Conservation (phyloP, 2,113 vertebrate genomes). For the Podarcis raffonei region DNA sequence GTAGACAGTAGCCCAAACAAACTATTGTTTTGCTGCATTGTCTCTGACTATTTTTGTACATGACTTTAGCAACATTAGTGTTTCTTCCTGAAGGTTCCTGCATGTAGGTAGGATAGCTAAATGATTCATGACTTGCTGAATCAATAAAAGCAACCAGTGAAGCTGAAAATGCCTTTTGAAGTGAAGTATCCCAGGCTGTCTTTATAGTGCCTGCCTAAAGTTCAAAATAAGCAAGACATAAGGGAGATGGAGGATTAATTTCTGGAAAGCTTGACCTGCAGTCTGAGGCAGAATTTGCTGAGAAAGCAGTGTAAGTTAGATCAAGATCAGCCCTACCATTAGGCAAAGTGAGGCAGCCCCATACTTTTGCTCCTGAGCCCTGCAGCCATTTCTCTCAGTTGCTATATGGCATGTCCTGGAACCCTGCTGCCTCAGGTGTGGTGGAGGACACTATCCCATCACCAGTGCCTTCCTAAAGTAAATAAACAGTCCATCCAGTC, state of each 20-base stretch:
- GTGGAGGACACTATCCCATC: too few relatives aligned
- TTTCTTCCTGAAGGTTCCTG: slow-evolving; percentile 58
- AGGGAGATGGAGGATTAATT: slow-evolving; percentile 51
- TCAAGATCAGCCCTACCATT: too few relatives aligned
- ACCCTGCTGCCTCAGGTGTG: too few relatives aligned
- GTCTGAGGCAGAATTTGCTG: slow-evolving; percentile 47
- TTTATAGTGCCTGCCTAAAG: slow-evolving; percentile 42
- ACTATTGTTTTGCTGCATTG: slow-evolving; percentile 53
- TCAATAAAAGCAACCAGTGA: slow-evolving; percentile 63
- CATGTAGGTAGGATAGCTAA: slow-evolving; percentile 65
- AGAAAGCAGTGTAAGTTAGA: slow-evolving; percentile 38
- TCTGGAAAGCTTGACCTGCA: slow-evolving; percentile 38
- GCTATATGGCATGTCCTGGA: too few relatives aligned
- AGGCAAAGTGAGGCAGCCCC: too few relatives aligned
- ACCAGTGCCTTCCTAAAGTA: too few relatives aligned
- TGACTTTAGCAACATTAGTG: slow-evolving; percentile 60
- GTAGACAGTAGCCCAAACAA: slow-evolving; percentile 58
- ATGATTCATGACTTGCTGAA: slow-evolving; percentile 71
- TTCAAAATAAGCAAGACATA: slow-evolving; percentile 50
- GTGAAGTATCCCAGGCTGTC: slow-evolving; percentile 45
- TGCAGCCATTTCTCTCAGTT: too few relatives aligned
- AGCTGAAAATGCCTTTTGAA: slow-evolving; percentile 67
- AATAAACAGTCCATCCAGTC: too few relatives aligned
- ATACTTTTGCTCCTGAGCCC: too few relatives aligned
- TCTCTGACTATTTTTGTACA: slow-evolving; percentile 51